phyloP scores from a whole-genome alignment of 2,797 vertebrate genomes.

The Decapterus maruadsi region DNA sequence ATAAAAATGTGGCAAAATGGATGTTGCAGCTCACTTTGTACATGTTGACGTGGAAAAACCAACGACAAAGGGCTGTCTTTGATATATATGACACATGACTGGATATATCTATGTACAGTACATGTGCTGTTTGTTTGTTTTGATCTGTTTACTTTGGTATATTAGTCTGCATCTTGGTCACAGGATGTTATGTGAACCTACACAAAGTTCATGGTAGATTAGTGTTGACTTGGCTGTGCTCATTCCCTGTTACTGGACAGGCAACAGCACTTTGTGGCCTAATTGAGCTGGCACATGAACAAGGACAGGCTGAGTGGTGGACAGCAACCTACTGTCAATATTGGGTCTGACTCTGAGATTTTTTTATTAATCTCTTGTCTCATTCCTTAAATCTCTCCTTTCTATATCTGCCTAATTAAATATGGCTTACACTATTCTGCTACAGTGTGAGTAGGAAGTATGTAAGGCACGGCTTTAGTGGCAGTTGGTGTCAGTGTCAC shows the following conservation, averaged over 20 bases:
- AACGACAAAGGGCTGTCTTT: constrained; percentile 7
- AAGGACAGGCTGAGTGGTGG: not conserved
- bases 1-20: constrained; percentile 3
- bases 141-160: not conserved
- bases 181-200: not conserved
- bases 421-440: not conserved
- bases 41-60: not conserved
- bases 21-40: not conserved
- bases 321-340: constrained; percentile 12
- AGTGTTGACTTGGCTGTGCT: constrained; percentile 12
- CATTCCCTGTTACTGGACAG: constrained; percentile 10
- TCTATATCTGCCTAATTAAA: not conserved
- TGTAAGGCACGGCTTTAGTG: not conserved
- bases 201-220: constrained; percentile 9
- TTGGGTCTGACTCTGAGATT: not conserved
- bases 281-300: constrained; percentile 35
- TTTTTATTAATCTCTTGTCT: not conserved
- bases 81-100: constrained; percentile 12
- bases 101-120: not conserved
- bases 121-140: not conserved
- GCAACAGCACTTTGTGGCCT: constrained; percentile 24
- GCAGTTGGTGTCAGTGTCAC: not conserved
- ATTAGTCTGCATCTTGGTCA: not conserved
- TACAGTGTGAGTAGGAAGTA: not conserved
- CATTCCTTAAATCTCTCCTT: not conserved